Percentiles rank a stretch among this genome's conserved stretches.
phyloP scores from a whole-genome alignment of 2,888 invertebrate genomes.

The Spodoptera littoralis region DNA sequence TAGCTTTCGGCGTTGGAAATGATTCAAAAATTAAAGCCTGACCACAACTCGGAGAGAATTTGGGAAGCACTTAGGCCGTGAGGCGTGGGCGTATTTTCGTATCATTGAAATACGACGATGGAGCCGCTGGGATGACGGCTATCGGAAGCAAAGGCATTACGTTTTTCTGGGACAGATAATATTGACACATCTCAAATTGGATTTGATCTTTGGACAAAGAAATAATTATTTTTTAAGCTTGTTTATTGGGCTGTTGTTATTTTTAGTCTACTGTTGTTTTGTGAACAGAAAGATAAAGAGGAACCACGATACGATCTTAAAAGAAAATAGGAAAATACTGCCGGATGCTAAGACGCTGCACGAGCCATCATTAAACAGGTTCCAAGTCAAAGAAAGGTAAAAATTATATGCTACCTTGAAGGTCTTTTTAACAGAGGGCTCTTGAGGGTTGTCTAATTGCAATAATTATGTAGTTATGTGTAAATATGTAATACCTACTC shows the following conservation, averaged over 20 bases:
- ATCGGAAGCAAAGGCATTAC: constrained; percentile 1
- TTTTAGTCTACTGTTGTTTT: too few relatives aligned
- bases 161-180: not conserved
- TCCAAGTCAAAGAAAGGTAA: too few relatives aligned
- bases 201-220: not conserved
- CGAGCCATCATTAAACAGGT: too few relatives aligned
- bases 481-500: too few relatives aligned
- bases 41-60: not conserved
- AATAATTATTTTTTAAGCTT: not conserved
- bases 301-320: too few relatives aligned
- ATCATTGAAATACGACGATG: constrained; percentile 4
- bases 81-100: not conserved
- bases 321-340: too few relatives aligned
- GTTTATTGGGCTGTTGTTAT: not conserved
- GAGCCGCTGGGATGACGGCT: constrained; percentile 2
- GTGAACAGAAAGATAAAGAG: too few relatives aligned
- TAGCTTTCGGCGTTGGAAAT: constrained; percentile 7
- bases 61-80: not conserved
- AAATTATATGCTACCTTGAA: too few relatives aligned
- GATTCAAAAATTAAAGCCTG: not conserved
- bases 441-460: too few relatives aligned
- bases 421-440: too few relatives aligned
- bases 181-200: constrained; percentile 7
- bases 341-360: too few relatives aligned
- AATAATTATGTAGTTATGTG: too few relatives aligned